A percentile compares a stretch with the other conserved stretches of the same genome.
Conservation (phyloP, 2,113 vertebrate species). For the Lepus americanus region DNA sequence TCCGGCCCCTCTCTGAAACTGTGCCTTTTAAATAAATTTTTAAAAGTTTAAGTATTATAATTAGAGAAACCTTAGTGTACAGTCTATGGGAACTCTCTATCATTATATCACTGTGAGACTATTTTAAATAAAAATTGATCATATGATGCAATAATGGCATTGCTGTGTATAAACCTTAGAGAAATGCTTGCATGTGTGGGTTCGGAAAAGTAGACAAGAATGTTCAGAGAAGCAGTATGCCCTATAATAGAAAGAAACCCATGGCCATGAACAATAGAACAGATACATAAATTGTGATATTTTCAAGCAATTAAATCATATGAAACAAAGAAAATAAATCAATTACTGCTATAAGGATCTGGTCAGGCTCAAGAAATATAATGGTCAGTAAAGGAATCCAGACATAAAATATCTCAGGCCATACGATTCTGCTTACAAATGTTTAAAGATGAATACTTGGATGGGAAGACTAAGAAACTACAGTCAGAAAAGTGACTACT, state of each 20-base stretch:
- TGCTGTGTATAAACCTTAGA: neutral
- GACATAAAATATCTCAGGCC: neutral
- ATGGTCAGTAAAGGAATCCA: neutral
- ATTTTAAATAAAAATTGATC: too few relatives aligned
- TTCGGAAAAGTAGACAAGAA: neutral
- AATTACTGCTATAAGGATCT: neutral
- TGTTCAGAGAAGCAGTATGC: neutral
- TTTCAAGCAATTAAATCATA: neutral
- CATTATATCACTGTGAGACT: neutral
- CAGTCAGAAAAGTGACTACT: neutral
- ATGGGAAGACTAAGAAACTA: neutral
- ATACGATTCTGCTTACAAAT: neutral
- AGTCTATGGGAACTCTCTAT: neutral
- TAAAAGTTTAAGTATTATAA: neutral
- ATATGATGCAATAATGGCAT: neutral
- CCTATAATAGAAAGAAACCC: neutral
- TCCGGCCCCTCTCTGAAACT: too few relatives aligned
- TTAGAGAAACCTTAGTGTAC: neutral
- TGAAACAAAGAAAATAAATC: neutral
- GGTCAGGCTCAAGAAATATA: neutral
- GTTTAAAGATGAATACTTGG: neutral
- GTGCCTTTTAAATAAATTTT: too few relatives aligned
- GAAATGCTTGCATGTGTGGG: neutral
- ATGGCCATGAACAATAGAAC: neutral
- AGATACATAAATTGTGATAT: neutral